Evolutionary conservation across 2,888 invertebrate species (phyloP).

Genomic region (Leucozona laternaria): DNA sequence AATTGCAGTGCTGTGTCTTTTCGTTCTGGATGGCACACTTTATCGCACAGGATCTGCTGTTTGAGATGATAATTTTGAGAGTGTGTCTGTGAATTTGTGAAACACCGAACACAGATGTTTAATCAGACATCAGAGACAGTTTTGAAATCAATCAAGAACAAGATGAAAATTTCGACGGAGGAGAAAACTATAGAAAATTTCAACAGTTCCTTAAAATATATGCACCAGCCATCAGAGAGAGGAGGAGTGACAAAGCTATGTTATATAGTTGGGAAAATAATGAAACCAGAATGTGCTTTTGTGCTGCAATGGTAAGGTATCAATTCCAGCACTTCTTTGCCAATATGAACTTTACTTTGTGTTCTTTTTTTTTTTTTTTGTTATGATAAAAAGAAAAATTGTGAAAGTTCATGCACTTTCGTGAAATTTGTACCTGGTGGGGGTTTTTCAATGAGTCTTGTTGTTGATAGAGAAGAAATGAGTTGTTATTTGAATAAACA

Average conservation of each 20-base stretch:
- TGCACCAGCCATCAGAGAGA: neutral
- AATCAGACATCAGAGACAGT: constrained; percentile 61
- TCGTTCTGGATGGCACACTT: constrained; percentile 29
- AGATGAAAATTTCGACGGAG: constrained; percentile 1
- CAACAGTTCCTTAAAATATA: neutral
- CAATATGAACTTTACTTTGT: constrained; percentile 9
- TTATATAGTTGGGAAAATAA: constrained; percentile 6
- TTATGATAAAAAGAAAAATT: neutral
- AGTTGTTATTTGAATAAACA: neutral
- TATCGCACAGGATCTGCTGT: constrained; percentile 21
- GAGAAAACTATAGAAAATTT: constrained; percentile 15
- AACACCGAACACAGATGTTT: constrained; percentile 64
- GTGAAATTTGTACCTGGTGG: neutral
- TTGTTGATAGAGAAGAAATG: neutral
- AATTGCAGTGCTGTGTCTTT: constrained; percentile 17
- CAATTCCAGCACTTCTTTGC: neutral
- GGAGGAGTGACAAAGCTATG: constrained; percentile 26
- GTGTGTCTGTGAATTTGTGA: constrained; percentile 44
- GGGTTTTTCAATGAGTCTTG: neutral
- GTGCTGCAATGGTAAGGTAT: constrained; percentile 6
- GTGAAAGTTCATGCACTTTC: constrained; percentile 9
- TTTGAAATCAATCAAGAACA: constrained; percentile 60
- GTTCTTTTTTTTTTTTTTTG: neutral
- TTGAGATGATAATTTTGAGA: constrained; percentile 52
- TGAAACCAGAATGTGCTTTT: constrained; percentile 28